Conservation (phyloP, 2,797 vertebrate genomes). For the Alfaro cultratus region DNA sequence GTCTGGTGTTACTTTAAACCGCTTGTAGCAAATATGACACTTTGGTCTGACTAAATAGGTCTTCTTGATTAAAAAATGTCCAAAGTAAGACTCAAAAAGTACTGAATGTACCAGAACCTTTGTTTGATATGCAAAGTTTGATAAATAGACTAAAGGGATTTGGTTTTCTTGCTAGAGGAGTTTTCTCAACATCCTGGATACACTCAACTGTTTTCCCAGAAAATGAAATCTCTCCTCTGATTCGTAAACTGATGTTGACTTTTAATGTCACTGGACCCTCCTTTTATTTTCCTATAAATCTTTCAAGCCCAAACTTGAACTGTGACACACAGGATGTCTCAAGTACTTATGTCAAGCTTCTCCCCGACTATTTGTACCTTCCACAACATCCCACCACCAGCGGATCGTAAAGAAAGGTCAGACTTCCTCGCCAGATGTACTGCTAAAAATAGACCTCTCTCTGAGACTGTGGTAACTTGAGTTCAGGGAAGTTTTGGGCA, state of each 20-base stretch:
- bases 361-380: constrained; percentile 35
- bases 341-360: constrained; percentile 26
- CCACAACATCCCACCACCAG: constrained; percentile 31
- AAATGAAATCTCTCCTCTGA: background rate
- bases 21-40: background rate
- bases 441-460: constrained; percentile 66
- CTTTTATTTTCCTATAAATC: constrained; percentile 7
- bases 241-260: background rate
- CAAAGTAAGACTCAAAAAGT: constrained; percentile 7
- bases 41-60: background rate
- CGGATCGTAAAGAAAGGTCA: constrained; percentile 59
- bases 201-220: background rate
- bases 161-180: background rate
- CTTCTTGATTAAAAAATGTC: background rate
- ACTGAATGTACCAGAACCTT: background rate
- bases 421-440: constrained; percentile 54
- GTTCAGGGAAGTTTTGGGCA: constrained; percentile 19
- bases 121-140: background rate
- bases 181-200: background rate
- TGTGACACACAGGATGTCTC: constrained; percentile 37
- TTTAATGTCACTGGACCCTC: background rate
- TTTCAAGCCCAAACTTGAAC: constrained; percentile 20
- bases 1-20: background rate
- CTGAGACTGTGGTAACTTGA: constrained; percentile 36
- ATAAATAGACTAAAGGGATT: background rate